Percentiles rank a stretch among this genome's conserved stretches.
Conservation (phyloP, 2,113 vertebrate genomes). For the Coryphaenoides rupestris region DNA sequence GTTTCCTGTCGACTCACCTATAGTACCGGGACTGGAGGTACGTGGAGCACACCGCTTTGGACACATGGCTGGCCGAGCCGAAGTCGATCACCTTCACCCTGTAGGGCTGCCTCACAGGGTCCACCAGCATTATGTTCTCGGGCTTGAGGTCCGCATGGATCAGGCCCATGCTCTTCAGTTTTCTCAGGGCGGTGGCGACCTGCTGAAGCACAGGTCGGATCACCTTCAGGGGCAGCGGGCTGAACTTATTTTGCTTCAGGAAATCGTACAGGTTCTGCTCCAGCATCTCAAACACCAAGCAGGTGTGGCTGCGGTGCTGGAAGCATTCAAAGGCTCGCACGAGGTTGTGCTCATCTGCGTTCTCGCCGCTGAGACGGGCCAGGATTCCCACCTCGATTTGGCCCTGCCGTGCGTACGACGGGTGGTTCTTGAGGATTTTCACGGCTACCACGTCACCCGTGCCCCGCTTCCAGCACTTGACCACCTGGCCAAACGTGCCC, state of each 20-base stretch:
- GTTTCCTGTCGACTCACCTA: conserved; percentile 90
- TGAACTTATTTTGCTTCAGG: conserved; percentile 99
- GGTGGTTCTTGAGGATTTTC: conserved; percentile 98
- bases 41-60: conserved; percentile 98
- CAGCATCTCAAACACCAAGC: conserved; percentile 98
- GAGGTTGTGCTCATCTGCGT: conserved; percentile 96
- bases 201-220: conserved; percentile 97
- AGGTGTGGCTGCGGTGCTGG: conserved; percentile 96
- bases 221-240: conserved; percentile 95
- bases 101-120: conserved; percentile 95
- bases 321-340: conserved; percentile 97
- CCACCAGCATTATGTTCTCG: conserved; percentile 99
- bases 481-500: conserved; percentile 97
- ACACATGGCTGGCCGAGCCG: conserved; percentile 97
- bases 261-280: conserved; percentile 99
- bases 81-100: conserved; percentile 99
- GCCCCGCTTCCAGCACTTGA: conserved; percentile 98
- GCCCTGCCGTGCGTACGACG: conserved; percentile 94
- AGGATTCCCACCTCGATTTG: conserved; percentile 98
- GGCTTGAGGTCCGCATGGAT: conserved; percentile 99
- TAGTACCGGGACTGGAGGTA: conserved; percentile 99
- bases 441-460: conserved; percentile 94
- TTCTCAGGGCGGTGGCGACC: conserved; percentile 96
- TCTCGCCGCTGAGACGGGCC: conserved; percentile 92
- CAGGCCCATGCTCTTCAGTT: conserved; percentile 96